Conservation (phyloP, 2,888 invertebrate species). For the Charanyca ferruginea region DNA sequence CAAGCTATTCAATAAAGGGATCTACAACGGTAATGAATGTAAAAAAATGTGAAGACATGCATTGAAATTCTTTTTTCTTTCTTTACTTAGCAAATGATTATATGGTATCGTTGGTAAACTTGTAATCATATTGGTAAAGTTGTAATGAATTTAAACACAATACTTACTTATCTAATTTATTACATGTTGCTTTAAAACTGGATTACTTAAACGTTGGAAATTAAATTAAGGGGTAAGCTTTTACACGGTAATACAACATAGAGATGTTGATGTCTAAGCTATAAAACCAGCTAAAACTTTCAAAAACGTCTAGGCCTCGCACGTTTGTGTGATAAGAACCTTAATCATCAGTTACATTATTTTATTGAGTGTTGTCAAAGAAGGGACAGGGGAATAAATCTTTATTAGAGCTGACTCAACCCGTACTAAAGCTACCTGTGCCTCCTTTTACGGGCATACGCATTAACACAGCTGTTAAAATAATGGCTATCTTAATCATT, state of each 20-base stretch:
- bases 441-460: constrained; percentile 51
- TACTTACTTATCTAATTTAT: not conserved
- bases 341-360: constrained; percentile 56
- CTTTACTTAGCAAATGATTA: too few relatives aligned
- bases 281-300: constrained; percentile 24
- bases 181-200: not conserved
- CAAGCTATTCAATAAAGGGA: not conserved
- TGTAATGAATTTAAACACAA: not conserved
- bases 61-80: not conserved
- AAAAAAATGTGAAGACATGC: not conserved
- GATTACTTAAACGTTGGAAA: not conserved
- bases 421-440: constrained; percentile 55
- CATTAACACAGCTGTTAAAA: constrained; percentile 55
- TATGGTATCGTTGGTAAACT: too few relatives aligned
- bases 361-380: constrained; percentile 56
- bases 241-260: not conserved
- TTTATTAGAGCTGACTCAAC: constrained; percentile 64
- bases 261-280: too few relatives aligned
- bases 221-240: constrained; percentile 10
- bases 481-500: constrained; percentile 51
- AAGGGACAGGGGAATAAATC: constrained; percentile 61
- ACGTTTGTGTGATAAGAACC: constrained; percentile 34
- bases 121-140: not conserved
- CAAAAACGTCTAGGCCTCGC: constrained; percentile 38
- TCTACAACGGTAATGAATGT: too few relatives aligned